phyloP scores from a whole-genome alignment of 2,113 vertebrate species.

The Chascanopsetta lugubris region DNA sequence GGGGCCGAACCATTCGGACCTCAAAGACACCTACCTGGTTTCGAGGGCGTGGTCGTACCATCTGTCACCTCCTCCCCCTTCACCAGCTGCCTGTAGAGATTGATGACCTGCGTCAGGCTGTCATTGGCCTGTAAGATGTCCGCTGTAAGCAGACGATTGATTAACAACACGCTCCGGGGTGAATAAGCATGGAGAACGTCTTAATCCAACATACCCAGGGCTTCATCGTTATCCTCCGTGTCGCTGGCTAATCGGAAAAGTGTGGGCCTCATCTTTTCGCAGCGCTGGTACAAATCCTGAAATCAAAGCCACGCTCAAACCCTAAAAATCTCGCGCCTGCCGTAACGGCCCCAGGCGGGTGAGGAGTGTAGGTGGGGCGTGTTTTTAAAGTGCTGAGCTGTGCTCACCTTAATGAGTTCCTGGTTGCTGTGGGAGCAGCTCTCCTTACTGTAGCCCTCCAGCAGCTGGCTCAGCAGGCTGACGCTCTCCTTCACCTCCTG shows the following conservation, averaged over 20 bases:
- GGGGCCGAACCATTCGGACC: neutral
- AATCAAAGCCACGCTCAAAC: constrained; percentile 26
- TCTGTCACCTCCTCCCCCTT: constrained; percentile 92
- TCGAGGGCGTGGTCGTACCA: constrained; percentile 43
- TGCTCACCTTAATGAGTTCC: constrained; percentile 93
- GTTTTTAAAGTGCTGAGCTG: constrained; percentile 27
- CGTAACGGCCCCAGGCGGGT: neutral
- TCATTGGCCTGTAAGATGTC: constrained; percentile 98
- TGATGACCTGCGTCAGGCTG: constrained; percentile 96
- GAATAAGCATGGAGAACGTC: neutral
- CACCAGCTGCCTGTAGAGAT: constrained; percentile 91
- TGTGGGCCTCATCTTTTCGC: constrained; percentile 96
- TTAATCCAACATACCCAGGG: constrained; percentile 83
- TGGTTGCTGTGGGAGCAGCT: constrained; percentile 86
- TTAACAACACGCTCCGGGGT: neutral
- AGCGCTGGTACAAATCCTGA: constrained; percentile 95
- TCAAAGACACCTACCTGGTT: constrained; percentile 78
- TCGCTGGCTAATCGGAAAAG: constrained; percentile 95
- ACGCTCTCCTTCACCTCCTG: constrained; percentile 97
- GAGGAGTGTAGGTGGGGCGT: neutral
- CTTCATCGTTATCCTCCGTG: constrained; percentile 98
- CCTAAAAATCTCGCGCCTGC: neutral
- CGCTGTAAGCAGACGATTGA: constrained; percentile 75
- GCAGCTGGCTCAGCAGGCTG: constrained; percentile 92
- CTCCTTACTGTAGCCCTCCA: constrained; percentile 87